phyloP scores from a whole-genome alignment of 2,797 vertebrate species.

The Galagoides demidoff region DNA sequence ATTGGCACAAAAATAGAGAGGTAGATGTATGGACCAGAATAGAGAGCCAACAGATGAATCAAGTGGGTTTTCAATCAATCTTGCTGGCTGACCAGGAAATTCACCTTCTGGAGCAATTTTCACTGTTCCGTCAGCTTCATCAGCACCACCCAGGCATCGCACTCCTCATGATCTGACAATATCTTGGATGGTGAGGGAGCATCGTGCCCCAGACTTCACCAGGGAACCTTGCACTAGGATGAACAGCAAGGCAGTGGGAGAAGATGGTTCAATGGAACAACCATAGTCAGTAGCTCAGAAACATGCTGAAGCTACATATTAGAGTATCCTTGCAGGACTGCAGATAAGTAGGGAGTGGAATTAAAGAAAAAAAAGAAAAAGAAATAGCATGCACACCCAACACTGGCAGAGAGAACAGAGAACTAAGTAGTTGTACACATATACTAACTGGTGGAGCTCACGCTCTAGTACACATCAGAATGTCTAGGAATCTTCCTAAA shows the following conservation, averaged over 20 bases:
- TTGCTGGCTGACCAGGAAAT: neutral
- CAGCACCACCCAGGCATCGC: too few relatives aligned
- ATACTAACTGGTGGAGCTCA: neutral
- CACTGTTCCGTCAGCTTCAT: neutral
- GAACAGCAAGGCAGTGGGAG: neutral
- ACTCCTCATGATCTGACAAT: neutral
- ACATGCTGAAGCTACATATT: neutral
- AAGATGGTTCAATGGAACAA: neutral
- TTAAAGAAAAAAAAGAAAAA: neutral
- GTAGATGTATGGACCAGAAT: too few relatives aligned
- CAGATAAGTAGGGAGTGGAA: neutral
- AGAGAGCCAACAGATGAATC: neutral
- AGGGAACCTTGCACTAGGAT: neutral
- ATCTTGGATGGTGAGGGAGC: neutral
- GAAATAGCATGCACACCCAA: neutral
- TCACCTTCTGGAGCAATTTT: neutral
- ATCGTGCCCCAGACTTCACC: neutral
- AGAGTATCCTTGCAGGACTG: neutral
- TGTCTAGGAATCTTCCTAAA: neutral
- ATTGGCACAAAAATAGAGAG: too few relatives aligned
- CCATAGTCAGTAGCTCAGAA: neutral
- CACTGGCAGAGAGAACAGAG: conserved; percentile 7
- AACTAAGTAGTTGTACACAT: neutral
- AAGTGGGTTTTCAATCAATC: neutral
- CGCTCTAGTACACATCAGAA: neutral